Base-by-base conservation (phyloP, 2,888 invertebrate genomes). In the Napeogenes inachia region DNA sequence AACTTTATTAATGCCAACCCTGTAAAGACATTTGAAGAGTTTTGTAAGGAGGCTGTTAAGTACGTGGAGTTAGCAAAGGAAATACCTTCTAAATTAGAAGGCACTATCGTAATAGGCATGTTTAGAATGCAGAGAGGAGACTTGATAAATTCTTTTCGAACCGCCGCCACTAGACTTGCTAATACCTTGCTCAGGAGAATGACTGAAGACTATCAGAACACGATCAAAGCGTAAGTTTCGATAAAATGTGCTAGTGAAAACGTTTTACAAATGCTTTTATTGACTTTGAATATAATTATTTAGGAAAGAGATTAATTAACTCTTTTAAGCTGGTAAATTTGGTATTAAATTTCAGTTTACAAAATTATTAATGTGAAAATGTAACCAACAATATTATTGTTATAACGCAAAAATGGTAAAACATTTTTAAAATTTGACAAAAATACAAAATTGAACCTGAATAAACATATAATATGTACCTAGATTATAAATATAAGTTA, bases 91-190 rank as follows among this genome's bases (percentile, higher is more conserved):
- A 84, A 86, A 53, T 82, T 92, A 42, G 92, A 94, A 69, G 92
- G 93, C 64, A 94, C 94, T 0, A 92, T 95, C 21, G 93, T 94
- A 21, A 94, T 96, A 75, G 97, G 97, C 8, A 93, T 97, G 87
- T 98, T 96, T 79, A 94, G 96, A 75, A 94, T 98, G 79, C 94
- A 96, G 80, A 93, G 98, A 61, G 93, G 92, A 56, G 95, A 95
- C 60, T 88, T 98, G 42, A 95, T 98, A 55, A 91, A 91, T 13
- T 91, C 94, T 0, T 82, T 98, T 66, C 93, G 94, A 6, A 82
- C 89, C 12, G 90, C 94, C 35, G 96, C 97, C 0, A 92, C 93
- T 42, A 91, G 91, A 59, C 87, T 97, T 60, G 93, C 94, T 67
- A 93, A 93, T 56, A 92, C 93, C 59, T 81, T 98, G 58, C 82